Base-by-base conservation (phyloP, 2,888 invertebrate genomes). In the Oegoconia quadripuncta region DNA sequence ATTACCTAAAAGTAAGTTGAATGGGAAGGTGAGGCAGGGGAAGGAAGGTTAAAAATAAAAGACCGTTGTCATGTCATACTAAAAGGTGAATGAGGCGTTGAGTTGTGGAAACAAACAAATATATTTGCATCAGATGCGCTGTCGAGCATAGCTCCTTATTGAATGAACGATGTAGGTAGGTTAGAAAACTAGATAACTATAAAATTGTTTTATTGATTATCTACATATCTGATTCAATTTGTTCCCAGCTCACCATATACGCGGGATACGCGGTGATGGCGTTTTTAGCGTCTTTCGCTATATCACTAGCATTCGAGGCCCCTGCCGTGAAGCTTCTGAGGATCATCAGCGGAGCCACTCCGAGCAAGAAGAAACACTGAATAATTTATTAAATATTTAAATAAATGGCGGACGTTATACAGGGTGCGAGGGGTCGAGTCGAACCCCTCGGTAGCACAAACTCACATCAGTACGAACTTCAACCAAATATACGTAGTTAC, bases 291-390 rank as follows among this genome's bases (percentile, higher is more conserved):
- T 93, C 95, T 0, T 95, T 95, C 66, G 89, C 91, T 51, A 91
- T 95, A 44, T 95, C 95, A 7, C 76, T 95, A 54, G 88, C 92
- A 1, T 92, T 95, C 61, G 95, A 95, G 67, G 94, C 95, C n/a
- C 95, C 95, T 1, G 89, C 93, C 32, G 93, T 95, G 30, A 90
- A 93, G 58, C 77, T 95, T 44, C 88, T 95, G 42, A 95, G 95
- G 81, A 89, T 95, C 52, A 77, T 89, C 51, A 83, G 69, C 46
- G 74, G 78, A 1, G 64, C 74, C 23, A 23, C 58, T 59, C 27
- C 49, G 66, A 33, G 28, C 14, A 20, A 35, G 26, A 27, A 9
- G 12, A 18, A 32, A 9, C 12, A 29, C 3, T 29, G 22, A 27
- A 9, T 32, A 27, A 37, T 29, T 26, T 32, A 37, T 32, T 27